Percentiles rank a stretch among this genome's conserved stretches.
Conservation (phyloP, 2,797 vertebrate genomes). For the Uromys caudimaculatus region DNA sequence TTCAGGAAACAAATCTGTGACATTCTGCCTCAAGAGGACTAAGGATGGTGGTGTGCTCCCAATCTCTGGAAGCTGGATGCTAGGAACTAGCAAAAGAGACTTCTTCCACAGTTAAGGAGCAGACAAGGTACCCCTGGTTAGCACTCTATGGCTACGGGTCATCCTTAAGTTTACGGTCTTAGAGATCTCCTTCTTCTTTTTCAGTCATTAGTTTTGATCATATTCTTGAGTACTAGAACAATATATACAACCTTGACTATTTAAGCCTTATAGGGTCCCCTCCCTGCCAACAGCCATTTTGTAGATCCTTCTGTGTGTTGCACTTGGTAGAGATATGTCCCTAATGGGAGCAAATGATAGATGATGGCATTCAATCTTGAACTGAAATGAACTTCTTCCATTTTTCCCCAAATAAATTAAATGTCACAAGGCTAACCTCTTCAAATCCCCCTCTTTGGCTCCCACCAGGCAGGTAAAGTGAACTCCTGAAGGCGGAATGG, state of each 20-base stretch:
- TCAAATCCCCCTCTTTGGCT: constrained; percentile 7
- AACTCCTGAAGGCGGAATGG: constrained; percentile 19
- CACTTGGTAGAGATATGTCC: constrained; percentile 36
- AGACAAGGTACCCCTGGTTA: constrained; percentile 20
- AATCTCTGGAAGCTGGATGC: constrained; percentile 1
- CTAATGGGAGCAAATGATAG: neutral
- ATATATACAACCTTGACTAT: constrained; percentile 5
- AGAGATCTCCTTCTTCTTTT: constrained; percentile 28
- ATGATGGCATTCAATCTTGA: constrained; percentile 27
- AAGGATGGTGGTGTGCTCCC: neutral
- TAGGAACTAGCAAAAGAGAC: neutral
- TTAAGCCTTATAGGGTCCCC: neutral
- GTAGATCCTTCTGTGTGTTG: neutral
- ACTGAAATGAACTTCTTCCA: constrained; percentile 37
- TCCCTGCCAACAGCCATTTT: constrained; percentile 44
- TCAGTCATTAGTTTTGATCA: neutral
- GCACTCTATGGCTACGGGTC: neutral
- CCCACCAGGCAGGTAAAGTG: neutral
- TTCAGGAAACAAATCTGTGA: neutral
- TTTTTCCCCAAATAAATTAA: constrained; percentile 53
- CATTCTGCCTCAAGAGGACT: neutral
- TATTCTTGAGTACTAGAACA: constrained; percentile 18
- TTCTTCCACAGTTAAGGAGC: neutral
- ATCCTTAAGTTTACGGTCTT: neutral
- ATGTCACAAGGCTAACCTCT: constrained; percentile 41